Conservation (phyloP, 2,113 vertebrate genomes). For the Catagonus wagneri region DNA sequence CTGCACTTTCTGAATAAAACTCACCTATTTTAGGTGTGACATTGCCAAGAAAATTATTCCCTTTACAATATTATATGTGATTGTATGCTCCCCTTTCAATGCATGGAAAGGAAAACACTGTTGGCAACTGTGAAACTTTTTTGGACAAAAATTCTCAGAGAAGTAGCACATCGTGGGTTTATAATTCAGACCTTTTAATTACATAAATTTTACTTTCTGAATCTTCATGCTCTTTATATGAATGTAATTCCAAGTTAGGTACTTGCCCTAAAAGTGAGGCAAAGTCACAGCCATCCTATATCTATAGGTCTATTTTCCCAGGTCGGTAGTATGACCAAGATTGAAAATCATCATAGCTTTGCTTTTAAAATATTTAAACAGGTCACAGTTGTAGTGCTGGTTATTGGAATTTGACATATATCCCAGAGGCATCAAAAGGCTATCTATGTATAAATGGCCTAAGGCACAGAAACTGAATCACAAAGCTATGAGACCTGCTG, state of each 20-base stretch:
- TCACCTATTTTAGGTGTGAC: background rate
- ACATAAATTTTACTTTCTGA: background rate
- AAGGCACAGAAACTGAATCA: constrained; percentile 49
- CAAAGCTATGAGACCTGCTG: background rate
- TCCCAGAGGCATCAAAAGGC: constrained; percentile 60
- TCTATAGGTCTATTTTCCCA: constrained; percentile 23
- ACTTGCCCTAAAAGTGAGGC: background rate
- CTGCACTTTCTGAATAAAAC: background rate
- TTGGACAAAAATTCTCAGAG: background rate
- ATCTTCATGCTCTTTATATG: background rate
- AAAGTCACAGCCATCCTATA: constrained; percentile 21
- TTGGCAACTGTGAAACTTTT: background rate
- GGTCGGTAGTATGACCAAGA: constrained; percentile 42
- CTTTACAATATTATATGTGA: background rate
- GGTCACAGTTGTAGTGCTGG: constrained; percentile 38
- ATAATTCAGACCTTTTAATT: background rate
- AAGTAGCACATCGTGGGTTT: background rate
- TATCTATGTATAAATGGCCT: constrained; percentile 61
- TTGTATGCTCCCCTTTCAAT: background rate
- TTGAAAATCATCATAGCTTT: constrained; percentile 40
- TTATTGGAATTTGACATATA: constrained; percentile 61
- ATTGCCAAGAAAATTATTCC: background rate
- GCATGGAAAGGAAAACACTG: background rate
- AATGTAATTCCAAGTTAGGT: background rate
- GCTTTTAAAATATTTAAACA: constrained; percentile 61